Conservation (phyloP, 2,888 invertebrate species). For the Stratiomys singularior region DNA sequence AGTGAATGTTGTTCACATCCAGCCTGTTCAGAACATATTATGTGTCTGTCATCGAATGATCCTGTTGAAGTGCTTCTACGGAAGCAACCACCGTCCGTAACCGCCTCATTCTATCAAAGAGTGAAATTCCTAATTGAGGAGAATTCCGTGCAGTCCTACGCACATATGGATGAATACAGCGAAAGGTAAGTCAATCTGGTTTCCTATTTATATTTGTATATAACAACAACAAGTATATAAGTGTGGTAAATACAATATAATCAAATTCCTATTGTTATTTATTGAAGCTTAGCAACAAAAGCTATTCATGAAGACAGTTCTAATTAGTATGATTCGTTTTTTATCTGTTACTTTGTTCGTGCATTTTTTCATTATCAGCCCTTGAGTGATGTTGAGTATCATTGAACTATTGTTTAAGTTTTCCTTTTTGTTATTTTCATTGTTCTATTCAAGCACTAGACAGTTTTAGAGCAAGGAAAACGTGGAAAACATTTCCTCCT, state of each 20-base stretch:
- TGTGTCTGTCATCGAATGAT: constrained; percentile 96
- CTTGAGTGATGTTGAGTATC: background rate
- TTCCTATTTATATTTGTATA: constrained; percentile 49
- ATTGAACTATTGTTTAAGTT: background rate
- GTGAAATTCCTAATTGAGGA: constrained; percentile 98
- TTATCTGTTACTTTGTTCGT: constrained; percentile 9
- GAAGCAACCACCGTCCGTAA: constrained; percentile 95
- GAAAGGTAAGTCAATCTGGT: constrained; percentile 85
- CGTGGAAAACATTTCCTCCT: no score
- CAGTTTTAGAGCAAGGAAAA: background rate
- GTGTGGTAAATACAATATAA: background rate
- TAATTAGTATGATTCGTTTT: constrained; percentile 7
- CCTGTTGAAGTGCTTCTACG: constrained; percentile 95
- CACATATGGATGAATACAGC: constrained; percentile 96
- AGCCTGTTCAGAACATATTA: constrained; percentile 88
- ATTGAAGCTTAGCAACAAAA: constrained; percentile 3
- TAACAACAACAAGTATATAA: background rate
- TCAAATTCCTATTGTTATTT: background rate
- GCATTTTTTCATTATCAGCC: constrained; percentile 16
- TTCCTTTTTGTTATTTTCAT: constrained; percentile 16
- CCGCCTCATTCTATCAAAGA: constrained; percentile 96
- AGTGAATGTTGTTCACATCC: constrained; percentile 96
- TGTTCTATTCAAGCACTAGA: constrained; percentile 23
- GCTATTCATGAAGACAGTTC: constrained; percentile 11
- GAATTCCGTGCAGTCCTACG: constrained; percentile 98